phyloP scores from a whole-genome alignment of 2,797 vertebrate genomes.

The Nasua narica region DNA sequence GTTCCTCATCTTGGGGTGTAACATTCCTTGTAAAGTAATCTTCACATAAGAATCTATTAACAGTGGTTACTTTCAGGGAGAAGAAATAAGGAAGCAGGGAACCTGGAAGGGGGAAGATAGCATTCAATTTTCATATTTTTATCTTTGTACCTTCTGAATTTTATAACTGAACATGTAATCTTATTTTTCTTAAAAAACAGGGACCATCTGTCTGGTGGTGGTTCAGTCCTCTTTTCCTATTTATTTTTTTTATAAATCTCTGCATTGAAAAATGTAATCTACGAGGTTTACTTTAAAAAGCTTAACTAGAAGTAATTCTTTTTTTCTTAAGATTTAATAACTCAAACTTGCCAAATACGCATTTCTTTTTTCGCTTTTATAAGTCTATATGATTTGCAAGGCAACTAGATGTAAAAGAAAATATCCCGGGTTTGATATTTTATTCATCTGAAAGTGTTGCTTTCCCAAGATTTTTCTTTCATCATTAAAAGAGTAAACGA shows the following conservation, averaged over 20 bases:
- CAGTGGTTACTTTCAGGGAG: neutral
- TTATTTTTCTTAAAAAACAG: neutral
- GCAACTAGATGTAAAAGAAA: slow-evolving; percentile 34
- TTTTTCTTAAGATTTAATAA: slow-evolving; percentile 21
- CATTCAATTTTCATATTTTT: neutral
- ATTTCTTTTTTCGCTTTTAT: neutral
- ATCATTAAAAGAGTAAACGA: slow-evolving; percentile 60
- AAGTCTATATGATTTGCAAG: slow-evolving; percentile 46
- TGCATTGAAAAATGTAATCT: neutral
- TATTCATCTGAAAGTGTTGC: slow-evolving; percentile 70
- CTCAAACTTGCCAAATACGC: neutral
- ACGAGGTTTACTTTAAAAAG: slow-evolving; percentile 1
- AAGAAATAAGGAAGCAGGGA: neutral
- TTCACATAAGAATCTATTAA: neutral
- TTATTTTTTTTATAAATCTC: neutral
- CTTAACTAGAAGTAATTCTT: slow-evolving; percentile 1
- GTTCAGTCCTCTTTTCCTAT: neutral
- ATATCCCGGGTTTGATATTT: slow-evolving; percentile 62
- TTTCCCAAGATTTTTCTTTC: slow-evolving; percentile 66
- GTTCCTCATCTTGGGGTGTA: neutral
- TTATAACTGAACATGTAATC: neutral
- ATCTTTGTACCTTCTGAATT: neutral
- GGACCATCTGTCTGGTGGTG: neutral
- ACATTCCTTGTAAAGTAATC: neutral
- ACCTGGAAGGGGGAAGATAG: neutral